Evolutionary conservation across 2,888 invertebrate genomes (phyloP), one percentile per base, ranked within the genome.

Genomic region (Napeogenes inachia): DNA sequence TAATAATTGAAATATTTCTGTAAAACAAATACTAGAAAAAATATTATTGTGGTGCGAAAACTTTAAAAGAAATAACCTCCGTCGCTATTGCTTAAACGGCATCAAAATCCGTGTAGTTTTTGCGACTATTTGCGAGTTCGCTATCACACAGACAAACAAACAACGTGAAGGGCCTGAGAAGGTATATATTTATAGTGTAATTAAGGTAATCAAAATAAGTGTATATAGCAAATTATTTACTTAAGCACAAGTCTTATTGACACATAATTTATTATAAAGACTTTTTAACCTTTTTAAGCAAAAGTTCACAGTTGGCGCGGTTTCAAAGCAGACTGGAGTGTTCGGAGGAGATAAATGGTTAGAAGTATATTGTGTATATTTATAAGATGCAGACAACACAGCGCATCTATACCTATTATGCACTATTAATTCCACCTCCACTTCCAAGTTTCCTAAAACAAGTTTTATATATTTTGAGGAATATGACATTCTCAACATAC

Each of bases 291-390:
- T 56, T 56, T 56, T 32, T 12, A 45, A 32, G 32, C 42, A 10
- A 13, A 61, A 38, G 63, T 69, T 63, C 71, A 3, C 4, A 76
- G 65, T 70, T 5, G 62, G 3, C 8, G 64, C 46, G 45, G 69
- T 47, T 54, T 35, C 62, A 54, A 61, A 69, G 59, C 59, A 58
- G 68, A 65, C 72, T 73, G 64, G 84, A 84, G 84, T 85, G 85
- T 83, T 84, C 78, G 73, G 70, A 70, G 66, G 79, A 85, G 85
- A 85, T 85, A 85, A 85, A 84, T 84, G 83, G 75, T 80, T 68
- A 69, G 69, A 66, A 71, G 68, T 67, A 66, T 66, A 68, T 61
- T 57, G 63, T 66, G 66, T 63, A 64, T 68, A 70, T 69, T 71
- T 69, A 70, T 71, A 71, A 69, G 67, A 72, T 67, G 67, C 66